Conservation (phyloP, 2,113 vertebrate species). For the Apeltes quadracus region DNA sequence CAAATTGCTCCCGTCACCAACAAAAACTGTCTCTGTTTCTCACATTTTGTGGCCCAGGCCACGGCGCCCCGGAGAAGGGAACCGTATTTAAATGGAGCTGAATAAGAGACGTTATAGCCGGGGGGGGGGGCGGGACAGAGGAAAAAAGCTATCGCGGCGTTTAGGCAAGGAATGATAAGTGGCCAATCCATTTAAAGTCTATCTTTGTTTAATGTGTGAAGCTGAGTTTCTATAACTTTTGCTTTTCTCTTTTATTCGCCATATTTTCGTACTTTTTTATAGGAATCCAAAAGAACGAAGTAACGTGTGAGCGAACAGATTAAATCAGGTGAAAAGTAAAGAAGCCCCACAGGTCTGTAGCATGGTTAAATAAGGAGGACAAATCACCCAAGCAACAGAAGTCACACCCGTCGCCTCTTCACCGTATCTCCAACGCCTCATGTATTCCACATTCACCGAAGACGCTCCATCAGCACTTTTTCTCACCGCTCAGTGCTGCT, state of each 20-base stretch:
- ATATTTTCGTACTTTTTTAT: conserved; percentile 41
- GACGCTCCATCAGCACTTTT: conserved; percentile 52
- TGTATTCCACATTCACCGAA: conserved; percentile 7
- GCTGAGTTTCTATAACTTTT: neutral
- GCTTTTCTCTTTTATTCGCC: conserved; percentile 7
- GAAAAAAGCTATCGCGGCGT: conserved; percentile 15
- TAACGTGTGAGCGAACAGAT: neutral
- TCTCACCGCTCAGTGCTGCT: conserved; percentile 1
- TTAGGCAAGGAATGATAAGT: conserved; percentile 38
- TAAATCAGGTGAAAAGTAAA: conserved; percentile 14
- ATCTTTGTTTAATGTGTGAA: conserved; percentile 18
- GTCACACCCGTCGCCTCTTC: neutral
- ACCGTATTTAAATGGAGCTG: conserved; percentile 45
- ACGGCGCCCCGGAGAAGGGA: conserved; percentile 12
- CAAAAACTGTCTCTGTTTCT: conserved; percentile 68
- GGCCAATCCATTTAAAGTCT: conserved; percentile 20
- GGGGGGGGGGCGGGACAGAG: conserved; percentile 3
- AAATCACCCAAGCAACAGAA: neutral
- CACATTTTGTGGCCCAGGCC: conserved; percentile 32
- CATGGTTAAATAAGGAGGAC: neutral
- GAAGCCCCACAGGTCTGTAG: neutral
- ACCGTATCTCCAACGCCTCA: neutral
- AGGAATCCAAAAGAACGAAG: neutral
- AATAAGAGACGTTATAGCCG: conserved; percentile 41
- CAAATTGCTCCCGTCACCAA: conserved; percentile 58